A percentile compares a stretch with the other conserved stretches of the same genome.
These are phyloP conservation scores for Hirtodrosophila cameraria DNA, from an alignment of 2,888 invertebrate genomes.

Conservation along the genomic window DNA sequence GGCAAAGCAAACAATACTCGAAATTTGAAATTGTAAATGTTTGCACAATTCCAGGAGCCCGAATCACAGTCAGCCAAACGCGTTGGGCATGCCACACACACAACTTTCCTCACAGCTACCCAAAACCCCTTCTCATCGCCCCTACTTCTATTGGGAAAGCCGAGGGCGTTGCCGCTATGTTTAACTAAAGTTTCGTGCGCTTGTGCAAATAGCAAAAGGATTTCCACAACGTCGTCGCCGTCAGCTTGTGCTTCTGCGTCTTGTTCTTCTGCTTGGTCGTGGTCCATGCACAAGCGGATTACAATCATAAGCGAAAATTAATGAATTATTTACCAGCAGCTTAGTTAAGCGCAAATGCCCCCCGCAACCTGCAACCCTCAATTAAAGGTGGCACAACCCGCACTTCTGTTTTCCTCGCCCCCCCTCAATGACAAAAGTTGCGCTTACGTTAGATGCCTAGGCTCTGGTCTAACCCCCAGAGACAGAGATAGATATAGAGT, in stretches of 20 bases:
- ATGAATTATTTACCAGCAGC: constrained; percentile 81
- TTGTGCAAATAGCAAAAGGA: constrained; percentile 73
- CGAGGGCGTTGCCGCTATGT: constrained; percentile 61
- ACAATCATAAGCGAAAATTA: constrained; percentile 81
- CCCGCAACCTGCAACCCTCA: too few species aligned
- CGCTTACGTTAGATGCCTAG: constrained; percentile 49
- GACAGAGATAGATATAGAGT: too few species aligned
- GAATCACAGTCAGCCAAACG: constrained; percentile 44
- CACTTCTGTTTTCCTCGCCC: too few species aligned
- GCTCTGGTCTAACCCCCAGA: constrained; percentile 7
- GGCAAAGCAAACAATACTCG: constrained; percentile 66
- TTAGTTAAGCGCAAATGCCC: constrained; percentile 62
- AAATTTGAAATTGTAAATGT: constrained; percentile 79
- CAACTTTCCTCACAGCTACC: neutral
- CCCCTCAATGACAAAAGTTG: constrained; percentile 55
- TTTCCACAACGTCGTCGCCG: constrained; percentile 48
- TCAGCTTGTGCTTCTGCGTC: constrained; percentile 31
- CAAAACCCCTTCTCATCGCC: neutral
- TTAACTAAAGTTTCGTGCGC: constrained; percentile 71
- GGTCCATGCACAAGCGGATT: constrained; percentile 69
- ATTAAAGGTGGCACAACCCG: constrained; percentile 12
- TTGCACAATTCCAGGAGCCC: constrained; percentile 61
- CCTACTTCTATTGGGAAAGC: constrained; percentile 30
- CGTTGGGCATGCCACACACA: constrained; percentile 26
- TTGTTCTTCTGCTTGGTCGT: too few species aligned